Conservation (phyloP, 2,113 vertebrate species). For the Mesocricetus auratus region DNA sequence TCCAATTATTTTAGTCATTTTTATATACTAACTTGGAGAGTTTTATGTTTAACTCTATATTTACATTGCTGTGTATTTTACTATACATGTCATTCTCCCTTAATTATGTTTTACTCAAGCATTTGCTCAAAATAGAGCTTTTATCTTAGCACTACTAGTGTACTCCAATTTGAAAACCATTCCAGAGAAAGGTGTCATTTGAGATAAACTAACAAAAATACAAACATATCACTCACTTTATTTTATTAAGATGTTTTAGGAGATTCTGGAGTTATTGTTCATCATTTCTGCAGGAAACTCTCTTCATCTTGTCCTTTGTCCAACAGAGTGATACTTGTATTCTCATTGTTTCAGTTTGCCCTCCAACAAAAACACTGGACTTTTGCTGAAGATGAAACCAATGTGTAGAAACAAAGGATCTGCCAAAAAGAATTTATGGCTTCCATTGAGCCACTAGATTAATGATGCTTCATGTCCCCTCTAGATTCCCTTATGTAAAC, state of each 20-base stretch:
- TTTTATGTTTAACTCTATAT: neutral
- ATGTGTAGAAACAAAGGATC: neutral
- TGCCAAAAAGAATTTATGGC: too few species aligned
- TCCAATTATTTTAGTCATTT: neutral
- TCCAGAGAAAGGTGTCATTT: neutral
- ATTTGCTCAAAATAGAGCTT: accelerated
- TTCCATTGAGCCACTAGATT: neutral
- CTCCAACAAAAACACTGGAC: accelerated
- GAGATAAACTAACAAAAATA: neutral
- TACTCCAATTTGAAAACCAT: too few species aligned
- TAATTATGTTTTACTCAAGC: neutral
- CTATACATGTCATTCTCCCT: neutral
- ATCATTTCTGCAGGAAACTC: accelerated
- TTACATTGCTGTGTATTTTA: neutral
- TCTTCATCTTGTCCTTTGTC: neutral
- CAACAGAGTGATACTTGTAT: neutral
- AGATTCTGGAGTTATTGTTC: neutral
- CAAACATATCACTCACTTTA: neutral
- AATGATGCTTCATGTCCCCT: neutral
- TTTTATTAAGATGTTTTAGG: neutral
- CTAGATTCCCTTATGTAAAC: neutral
- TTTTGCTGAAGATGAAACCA: too few species aligned
- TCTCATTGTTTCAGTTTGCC: neutral
- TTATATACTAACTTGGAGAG: neutral
- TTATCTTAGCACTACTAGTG: accelerated